Evolutionary conservation across 2,113 vertebrate species (phyloP), one percentile per base, ranked within the genome.

Genomic region (Antechinus flavipes): DNA sequence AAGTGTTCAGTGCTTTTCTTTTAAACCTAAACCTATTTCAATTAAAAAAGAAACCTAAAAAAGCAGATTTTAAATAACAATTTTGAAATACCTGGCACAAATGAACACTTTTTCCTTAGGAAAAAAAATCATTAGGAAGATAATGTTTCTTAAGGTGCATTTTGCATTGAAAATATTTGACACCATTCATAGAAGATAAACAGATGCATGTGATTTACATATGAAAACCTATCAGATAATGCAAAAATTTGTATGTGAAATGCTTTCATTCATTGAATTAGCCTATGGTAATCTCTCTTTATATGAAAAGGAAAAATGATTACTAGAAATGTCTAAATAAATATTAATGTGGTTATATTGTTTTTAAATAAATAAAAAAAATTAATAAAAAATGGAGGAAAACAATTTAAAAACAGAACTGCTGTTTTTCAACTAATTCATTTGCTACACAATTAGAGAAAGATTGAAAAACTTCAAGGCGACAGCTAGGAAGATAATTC

Each of bases 191-290:
- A 24, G 0, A 92, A 98, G 96, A 97, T 97, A 98, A 97, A 98
- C 96, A 98, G 97, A 98, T 96, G 97, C 96, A 94, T 94, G 93
- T 42, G 76, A 98, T 98, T 98, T 98, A 96, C 98, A 98, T 98
- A 98, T 97, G 96, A 98, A 98, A 97, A 97, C 97, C 97, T 96
- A 98, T 97, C 97, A 97, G 97, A 98, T 97, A 98, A 97, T 98
- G 91, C 94, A 96, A 98, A 97, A 97, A 98, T 98, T 97, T 98
- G 96, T 98, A 96, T 98, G 96, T 98, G 97, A 98, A 98, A 97
- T 98, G 95, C 94, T 96, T 84, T 96, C 96, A 97, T 97, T 97
- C 96, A 97, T 53, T 97, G 98, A 98, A 97, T 96, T 97, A 97
- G 95, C 93, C 97, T 97, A 96, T 96, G 96, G 94, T 98, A 98